Evolutionary conservation across 1,140 invertebrate species (phyloP), one percentile per base, ranked within the genome.

Genomic region (Melanaphis sacchari): DNA sequence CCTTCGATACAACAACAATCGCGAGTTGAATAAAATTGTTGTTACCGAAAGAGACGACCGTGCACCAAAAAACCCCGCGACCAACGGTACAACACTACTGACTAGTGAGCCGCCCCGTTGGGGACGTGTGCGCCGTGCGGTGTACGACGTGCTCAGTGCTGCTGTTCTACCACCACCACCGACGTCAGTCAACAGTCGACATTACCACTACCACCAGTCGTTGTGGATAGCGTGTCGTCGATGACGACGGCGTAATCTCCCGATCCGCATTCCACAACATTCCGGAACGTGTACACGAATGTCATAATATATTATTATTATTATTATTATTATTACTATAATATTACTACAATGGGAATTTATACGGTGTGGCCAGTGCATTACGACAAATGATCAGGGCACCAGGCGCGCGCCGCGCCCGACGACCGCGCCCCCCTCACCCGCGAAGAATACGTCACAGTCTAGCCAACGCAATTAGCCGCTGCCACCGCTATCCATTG

Each of bases 261-360:
- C 85, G 85, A 87, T 87, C 85, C 90, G 90, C 90, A 91, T 91
- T 91, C 90, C 90, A 76, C 59, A 87, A 87, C 85, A 91, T 91
- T 91, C 90, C 90, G 49, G 40, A 91, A n/a, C 90, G 89, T 41
- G 81, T 82, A 40, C 38, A 40, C 82, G 82, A 76, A 76, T 76
- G 59, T 36, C 31, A 66, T 66, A 6, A 6, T 66, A n/a, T 76
- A 76, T 76, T 76, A 76, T 76, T 76, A 76, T 36, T 66, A 31
- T 59, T 59, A 59, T 31, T 59, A 59, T 0, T 59, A 46, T 46
- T 46, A 49, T 18, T 49, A 46, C 43, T 46, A 46, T 46, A 59
- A 59, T 59, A 66, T 66, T 76, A 76, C 59, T 40, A 87, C 84
- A 87, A 87, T 43, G 84, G 84, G 84, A 43, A 87, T 43, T 85